These are phyloP conservation scores for Ectropis crepuscularia DNA, from an alignment of 2,888 invertebrate species.

Conservation along the genomic window DNA sequence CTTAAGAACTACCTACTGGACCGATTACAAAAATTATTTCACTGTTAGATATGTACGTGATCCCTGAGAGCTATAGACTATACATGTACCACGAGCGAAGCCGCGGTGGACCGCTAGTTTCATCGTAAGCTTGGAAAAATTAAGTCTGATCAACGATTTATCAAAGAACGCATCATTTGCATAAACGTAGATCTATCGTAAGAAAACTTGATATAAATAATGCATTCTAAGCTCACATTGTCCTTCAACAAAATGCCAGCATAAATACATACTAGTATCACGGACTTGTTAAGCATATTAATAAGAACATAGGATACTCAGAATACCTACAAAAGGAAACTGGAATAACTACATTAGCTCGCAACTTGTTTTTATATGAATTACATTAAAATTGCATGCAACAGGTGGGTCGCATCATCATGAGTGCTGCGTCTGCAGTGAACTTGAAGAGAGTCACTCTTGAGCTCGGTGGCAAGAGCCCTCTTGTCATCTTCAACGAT, in stretches of 20 bases:
- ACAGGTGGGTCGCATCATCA: conserved; percentile 78
- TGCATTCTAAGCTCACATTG: background rate
- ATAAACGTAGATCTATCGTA: background rate
- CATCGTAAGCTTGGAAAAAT: no score
- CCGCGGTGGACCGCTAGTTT: no score
- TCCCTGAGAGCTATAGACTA: no score
- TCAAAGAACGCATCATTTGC: no score
- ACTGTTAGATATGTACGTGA: no score
- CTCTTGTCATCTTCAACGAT: conserved; percentile 93
- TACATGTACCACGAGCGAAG: no score
- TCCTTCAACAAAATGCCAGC: background rate
- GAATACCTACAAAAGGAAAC: conserved; percentile 7
- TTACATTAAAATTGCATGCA: background rate
- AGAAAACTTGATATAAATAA: background rate
- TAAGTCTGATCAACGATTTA: no score
- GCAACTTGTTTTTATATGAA: background rate
- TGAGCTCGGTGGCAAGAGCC: conserved; percentile 95
- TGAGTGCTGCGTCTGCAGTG: conserved; percentile 88
- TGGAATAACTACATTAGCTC: background rate
- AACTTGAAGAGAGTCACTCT: conserved; percentile 93
- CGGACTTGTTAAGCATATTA: conserved; percentile 1
- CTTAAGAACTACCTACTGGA: no score
- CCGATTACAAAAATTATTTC: no score
- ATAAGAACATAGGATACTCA: conserved; percentile 5
- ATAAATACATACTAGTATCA: background rate